Percentiles rank a stretch among this genome's conserved stretches.
Conservation (phyloP, 1,140 invertebrate genomes). For the Popillia japonica region DNA sequence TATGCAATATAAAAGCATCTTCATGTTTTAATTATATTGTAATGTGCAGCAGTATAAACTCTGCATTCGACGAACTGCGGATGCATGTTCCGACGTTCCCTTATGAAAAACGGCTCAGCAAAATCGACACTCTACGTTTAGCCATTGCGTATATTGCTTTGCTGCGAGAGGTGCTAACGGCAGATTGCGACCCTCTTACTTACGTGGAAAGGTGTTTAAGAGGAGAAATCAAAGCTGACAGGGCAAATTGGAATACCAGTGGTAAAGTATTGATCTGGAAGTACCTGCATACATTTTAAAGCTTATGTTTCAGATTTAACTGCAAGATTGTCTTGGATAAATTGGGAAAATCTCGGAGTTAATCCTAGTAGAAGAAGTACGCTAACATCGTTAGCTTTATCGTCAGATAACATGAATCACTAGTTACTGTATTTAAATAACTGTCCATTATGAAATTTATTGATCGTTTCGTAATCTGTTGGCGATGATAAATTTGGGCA, state of each 20-base stretch:
- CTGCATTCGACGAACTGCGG: constrained; percentile 94
- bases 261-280: constrained; percentile 65
- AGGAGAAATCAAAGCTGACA: constrained; percentile 85
- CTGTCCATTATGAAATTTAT: too few species aligned
- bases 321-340: constrained; percentile 97
- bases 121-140: constrained; percentile 95
- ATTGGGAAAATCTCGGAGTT: constrained; percentile 97
- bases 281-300: not conserved
- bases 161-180: constrained; percentile 87
- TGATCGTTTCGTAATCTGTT: too few species aligned
- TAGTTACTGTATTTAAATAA: constrained; percentile 29
- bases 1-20: not conserved
- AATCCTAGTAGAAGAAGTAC: constrained; percentile 85
- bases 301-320: constrained; percentile 83
- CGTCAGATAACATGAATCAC: constrained; percentile 68
- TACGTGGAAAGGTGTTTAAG: constrained; percentile 92
- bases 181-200: constrained; percentile 89
- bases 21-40: constrained; percentile 41
- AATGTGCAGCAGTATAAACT: constrained; percentile 94
- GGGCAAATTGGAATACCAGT: constrained; percentile 95
- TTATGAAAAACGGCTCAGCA: constrained; percentile 96
- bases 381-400: constrained; percentile 80
- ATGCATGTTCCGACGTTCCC: constrained; percentile 98
- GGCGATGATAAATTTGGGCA: too few species aligned
- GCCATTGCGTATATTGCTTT: constrained; percentile 97